A percentile compares a stretch with the other conserved stretches of the same genome.
These are phyloP conservation scores for Dipodomys ordii DNA, from an alignment of 2,113 vertebrate genomes.

Conservation along the genomic window DNA sequence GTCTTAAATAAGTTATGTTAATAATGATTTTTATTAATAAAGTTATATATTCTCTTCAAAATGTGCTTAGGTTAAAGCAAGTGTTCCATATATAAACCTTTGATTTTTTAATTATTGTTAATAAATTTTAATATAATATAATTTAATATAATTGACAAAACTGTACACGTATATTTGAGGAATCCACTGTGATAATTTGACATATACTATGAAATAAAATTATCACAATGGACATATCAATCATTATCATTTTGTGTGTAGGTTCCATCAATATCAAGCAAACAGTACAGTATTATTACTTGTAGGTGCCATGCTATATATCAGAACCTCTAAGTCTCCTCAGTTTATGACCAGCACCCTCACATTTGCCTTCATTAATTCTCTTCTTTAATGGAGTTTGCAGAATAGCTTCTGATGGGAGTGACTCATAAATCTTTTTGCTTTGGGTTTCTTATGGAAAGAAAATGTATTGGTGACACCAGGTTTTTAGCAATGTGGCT, in stretches of 20 bases:
- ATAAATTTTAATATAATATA: background rate
- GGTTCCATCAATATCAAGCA: background rate
- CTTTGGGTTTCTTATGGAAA: conserved; percentile 5
- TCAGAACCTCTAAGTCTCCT: background rate
- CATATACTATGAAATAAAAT: background rate
- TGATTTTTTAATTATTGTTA: background rate
- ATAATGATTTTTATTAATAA: background rate
- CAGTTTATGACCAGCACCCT: background rate
- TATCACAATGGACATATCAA: background rate
- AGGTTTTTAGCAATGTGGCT: background rate
- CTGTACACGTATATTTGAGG: background rate
- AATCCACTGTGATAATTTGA: background rate
- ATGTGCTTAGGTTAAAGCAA: background rate
- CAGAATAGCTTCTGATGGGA: background rate
- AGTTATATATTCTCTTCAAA: conserved; percentile 26
- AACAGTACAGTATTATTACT: background rate
- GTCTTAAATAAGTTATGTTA: background rate
- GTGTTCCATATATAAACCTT: background rate
- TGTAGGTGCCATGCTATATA: background rate
- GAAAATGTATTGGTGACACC: background rate
- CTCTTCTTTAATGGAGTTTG: background rate
- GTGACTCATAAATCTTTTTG: background rate
- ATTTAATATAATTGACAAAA: conserved; percentile 1
- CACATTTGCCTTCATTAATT: background rate
- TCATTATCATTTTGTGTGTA: background rate